Evolutionary conservation across 2,888 invertebrate genomes (phyloP).

Genomic region (Cryptosula pallasiana): DNA sequence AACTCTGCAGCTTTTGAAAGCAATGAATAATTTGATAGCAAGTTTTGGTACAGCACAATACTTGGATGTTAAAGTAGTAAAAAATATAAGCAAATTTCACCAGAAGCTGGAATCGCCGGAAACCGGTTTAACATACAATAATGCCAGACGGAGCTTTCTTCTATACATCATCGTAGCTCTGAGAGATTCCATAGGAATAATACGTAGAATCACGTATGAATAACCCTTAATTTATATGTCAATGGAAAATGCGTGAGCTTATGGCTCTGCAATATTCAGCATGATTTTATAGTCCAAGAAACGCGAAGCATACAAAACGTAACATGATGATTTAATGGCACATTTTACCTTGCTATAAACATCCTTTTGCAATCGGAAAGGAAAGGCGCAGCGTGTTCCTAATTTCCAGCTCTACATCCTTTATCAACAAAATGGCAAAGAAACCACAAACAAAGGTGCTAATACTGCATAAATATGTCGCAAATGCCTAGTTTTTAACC

Average conservation of each 20-base stretch:
- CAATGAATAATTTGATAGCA: not conserved
- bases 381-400: not conserved
- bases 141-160: too few species aligned
- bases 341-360: not conserved
- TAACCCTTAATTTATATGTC: too few species aligned
- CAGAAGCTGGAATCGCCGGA: not conserved
- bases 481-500: too few species aligned
- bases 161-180: too few species aligned
- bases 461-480: not conserved
- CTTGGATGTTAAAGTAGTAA: too few species aligned
- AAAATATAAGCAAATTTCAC: not conserved
- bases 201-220: too few species aligned
- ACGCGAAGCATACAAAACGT: not conserved
- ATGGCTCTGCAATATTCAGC: not conserved
- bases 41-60: too few species aligned
- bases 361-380: not conserved
- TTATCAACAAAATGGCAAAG: constrained; percentile 19
- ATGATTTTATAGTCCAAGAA: not conserved
- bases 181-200: too few species aligned
- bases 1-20: not conserved
- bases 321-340: too few species aligned
- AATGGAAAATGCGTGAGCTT: too few species aligned
- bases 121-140: not conserved
- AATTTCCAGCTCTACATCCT: not conserved
- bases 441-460: constrained; percentile 26